phyloP scores from a whole-genome alignment of 1,140 invertebrate genomes.

The Nilaparvata lugens region DNA sequence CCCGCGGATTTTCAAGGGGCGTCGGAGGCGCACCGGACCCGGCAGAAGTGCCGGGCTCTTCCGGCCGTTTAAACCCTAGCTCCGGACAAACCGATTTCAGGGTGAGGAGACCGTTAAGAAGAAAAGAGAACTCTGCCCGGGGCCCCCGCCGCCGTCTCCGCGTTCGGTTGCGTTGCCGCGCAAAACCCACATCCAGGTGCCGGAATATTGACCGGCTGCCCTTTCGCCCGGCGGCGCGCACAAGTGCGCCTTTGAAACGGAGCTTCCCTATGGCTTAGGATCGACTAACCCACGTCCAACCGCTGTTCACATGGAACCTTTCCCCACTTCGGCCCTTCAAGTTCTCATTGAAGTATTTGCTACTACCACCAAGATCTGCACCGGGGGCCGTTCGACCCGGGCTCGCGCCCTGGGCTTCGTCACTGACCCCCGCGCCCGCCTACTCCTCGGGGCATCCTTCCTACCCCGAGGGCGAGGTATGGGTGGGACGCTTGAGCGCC shows the following conservation, averaged over 20 bases:
- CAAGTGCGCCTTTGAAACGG: background rate
- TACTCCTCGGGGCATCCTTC: conserved; percentile 50
- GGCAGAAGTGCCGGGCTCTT: conserved; percentile 60
- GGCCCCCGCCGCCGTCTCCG: conserved; percentile 53
- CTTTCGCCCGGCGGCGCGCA: conserved; percentile 47
- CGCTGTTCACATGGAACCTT: conserved; percentile 86
- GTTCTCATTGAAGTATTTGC: conserved; percentile 52
- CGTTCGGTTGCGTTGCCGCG: conserved; percentile 54
- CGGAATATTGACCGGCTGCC: conserved; percentile 62
- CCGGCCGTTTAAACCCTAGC: conserved; percentile 53
- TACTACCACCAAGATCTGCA: conserved; percentile 78
- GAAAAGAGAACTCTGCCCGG: conserved; percentile 52
- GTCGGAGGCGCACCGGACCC: conserved; percentile 44
- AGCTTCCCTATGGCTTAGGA: conserved; percentile 59
- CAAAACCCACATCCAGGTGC: conserved; percentile 53
- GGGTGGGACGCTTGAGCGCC: conserved; percentile 14
- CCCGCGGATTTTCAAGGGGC: conserved; percentile 67
- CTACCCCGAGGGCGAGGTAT: background rate
- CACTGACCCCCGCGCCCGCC: conserved; percentile 61
- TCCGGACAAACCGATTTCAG: conserved; percentile 62
- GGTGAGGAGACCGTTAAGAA: conserved; percentile 58
- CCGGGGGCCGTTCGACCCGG: conserved; percentile 66
- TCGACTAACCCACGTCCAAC: conserved; percentile 82
- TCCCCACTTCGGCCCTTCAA: conserved; percentile 71
- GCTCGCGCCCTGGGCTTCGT: conserved; percentile 64